Evolutionary conservation across 2,888 invertebrate genomes (phyloP).

Genomic region (Chrysolina oricalcia): DNA sequence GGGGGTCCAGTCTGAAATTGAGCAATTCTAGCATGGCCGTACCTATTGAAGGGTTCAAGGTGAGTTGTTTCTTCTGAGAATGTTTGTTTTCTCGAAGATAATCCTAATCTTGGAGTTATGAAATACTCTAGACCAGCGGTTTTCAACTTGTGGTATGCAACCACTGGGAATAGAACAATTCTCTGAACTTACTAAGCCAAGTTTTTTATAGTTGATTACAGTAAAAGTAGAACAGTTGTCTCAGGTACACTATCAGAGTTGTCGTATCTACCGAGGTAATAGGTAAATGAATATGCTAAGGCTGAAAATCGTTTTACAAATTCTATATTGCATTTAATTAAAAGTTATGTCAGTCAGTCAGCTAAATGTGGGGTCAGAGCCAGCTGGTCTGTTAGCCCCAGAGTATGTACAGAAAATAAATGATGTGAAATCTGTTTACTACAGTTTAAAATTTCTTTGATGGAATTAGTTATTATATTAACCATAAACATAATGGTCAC

Average conservation of each 20-base stretch:
- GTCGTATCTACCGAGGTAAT: slow-evolving; percentile 6
- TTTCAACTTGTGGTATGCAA: too few relatives aligned
- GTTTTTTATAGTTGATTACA: slow-evolving; percentile 1
- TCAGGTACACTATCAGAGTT: background rate
- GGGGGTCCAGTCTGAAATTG: slow-evolving; percentile 73
- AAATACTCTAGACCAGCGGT: too few relatives aligned
- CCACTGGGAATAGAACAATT: background rate
- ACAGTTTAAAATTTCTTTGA: slow-evolving; percentile 13
- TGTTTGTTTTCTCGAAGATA: too few relatives aligned
- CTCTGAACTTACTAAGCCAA: slow-evolving; percentile 21
- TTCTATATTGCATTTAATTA: slow-evolving; percentile 12
- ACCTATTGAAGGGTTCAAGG: slow-evolving; percentile 43
- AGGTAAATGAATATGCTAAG: too few relatives aligned
- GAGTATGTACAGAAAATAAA: slow-evolving; percentile 26
- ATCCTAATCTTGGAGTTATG: too few relatives aligned
- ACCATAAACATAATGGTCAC: slow-evolving; percentile 14
- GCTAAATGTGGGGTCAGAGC: slow-evolving; percentile 7
- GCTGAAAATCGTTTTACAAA: slow-evolving; percentile 9
- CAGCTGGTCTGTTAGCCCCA: too few relatives aligned
- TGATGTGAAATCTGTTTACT: slow-evolving; percentile 13
- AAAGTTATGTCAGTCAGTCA: slow-evolving; percentile 24
- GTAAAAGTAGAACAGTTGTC: slow-evolving; percentile 21
- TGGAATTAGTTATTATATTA: slow-evolving; percentile 14
- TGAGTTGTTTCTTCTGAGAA: background rate
- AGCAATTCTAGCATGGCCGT: slow-evolving; percentile 56